Evolutionary conservation across 2,888 invertebrate species (phyloP).

Genomic region (Chloromyia formosa): DNA sequence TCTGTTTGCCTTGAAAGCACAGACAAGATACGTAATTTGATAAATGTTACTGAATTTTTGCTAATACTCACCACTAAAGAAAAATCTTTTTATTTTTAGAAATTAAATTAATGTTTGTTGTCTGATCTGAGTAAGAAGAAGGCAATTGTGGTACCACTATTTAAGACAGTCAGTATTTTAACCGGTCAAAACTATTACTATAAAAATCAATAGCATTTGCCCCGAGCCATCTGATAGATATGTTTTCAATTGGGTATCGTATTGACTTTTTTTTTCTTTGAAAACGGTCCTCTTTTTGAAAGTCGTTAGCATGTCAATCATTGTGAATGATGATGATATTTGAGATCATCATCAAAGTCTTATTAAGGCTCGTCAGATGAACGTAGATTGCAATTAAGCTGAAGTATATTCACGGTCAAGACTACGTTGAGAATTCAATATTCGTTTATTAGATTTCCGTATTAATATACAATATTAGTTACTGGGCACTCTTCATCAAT

Average conservation of each 20-base stretch:
- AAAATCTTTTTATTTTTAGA: too few species aligned
- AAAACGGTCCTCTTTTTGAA: background rate
- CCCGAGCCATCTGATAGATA: background rate
- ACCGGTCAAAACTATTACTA: background rate
- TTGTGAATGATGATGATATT: background rate
- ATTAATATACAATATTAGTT: too few species aligned
- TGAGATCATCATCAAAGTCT: background rate
- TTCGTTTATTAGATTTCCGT: constrained; percentile 1
- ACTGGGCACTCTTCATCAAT: too few species aligned
- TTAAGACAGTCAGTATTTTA: background rate
- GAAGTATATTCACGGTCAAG: constrained; percentile 19
- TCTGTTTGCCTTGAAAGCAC: too few species aligned
- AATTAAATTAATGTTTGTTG: too few species aligned
- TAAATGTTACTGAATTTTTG: too few species aligned
- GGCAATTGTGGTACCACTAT: background rate
- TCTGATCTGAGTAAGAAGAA: too few species aligned
- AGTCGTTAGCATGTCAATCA: constrained; percentile 31
- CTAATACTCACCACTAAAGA: too few species aligned
- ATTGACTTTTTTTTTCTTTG: background rate
- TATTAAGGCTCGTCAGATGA: background rate
- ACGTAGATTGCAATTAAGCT: constrained; percentile 14
- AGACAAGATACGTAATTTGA: too few species aligned
- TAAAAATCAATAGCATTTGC: background rate
- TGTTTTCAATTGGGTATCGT: constrained; percentile 1
- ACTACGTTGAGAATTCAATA: background rate